Evolutionary conservation across 2,113 vertebrate species (phyloP), one percentile per base, ranked within the genome.

Genomic region (Grammomys dolichurus): DNA sequence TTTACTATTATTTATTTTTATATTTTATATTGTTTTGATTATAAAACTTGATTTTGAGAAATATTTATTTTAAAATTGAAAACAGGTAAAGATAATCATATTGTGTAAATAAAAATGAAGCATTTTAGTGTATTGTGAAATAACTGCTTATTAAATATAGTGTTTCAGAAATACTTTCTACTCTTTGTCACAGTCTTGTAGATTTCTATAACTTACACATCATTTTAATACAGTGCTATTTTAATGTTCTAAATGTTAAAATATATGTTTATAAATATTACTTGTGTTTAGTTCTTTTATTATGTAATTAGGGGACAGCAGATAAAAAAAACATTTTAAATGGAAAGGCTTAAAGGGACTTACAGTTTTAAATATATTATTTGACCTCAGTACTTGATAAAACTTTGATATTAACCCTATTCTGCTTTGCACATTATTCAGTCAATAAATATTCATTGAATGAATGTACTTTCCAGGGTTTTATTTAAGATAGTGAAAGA

Each of bases 371-470:
- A 58, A 19, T 69, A 72, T 7, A 73, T 58, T 60, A 87, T 3
- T 75, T 86, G 86, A 63, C 73, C 19, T 63, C 13, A 80, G 17
- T 70, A 43, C 10, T 24, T 19, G 81, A 75, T 76, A 26, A 84
- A 93, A 76, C 51, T 81, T 76, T 77, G 4, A 3, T 89, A 90
- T 95, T 78, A 78, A 94, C 24, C 72, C 1, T 69, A 81, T 90
- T 85, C 75, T 77, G 75, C 3, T 51, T 87, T 51, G 54, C 19
- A n/a, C 0, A 65, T 75, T 84, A 87, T 63, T 93, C 7, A 90
- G 48, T 92, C 40, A 73, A 93, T 72, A 70, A 60, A 77, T 43
- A 48, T 54, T 93, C 5, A 73, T 48, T 93, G 31, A 77, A 87
- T 84, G 36, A 87, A 33, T 87, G 0, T n/a, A 67, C 70, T 67